A percentile compares a stretch with the other conserved stretches of the same genome.
phyloP scores from a whole-genome alignment of 2,113 vertebrate genomes.

The Myotis brandtii region DNA sequence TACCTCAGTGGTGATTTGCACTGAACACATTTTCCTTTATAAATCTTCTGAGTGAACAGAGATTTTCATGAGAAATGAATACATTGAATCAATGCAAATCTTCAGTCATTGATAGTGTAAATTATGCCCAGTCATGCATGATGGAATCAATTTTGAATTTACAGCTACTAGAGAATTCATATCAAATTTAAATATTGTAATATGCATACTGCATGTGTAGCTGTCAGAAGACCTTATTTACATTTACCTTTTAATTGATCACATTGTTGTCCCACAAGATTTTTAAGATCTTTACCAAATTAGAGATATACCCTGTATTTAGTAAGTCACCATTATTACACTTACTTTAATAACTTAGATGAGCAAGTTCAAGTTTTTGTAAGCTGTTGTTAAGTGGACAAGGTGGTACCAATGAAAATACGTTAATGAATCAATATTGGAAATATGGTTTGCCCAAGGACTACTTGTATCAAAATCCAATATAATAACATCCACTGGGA shows the following conservation, averaged over 20 bases:
- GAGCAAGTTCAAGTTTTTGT: not conserved
- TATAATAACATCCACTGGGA: not conserved
- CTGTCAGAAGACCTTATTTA: not conserved
- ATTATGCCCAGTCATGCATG: not conserved
- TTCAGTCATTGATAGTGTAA: slow-evolving; percentile 11
- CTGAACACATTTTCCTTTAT: slow-evolving; percentile 10
- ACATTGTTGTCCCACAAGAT: not conserved
- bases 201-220: not conserved
- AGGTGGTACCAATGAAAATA: not conserved
- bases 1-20: not conserved
- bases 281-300: slow-evolving; percentile 20
- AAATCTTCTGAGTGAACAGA: not conserved
- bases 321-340: not conserved
- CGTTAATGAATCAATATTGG: not conserved
- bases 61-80: slow-evolving; percentile 11
- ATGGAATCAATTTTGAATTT: slow-evolving; percentile 1
- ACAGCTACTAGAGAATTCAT: slow-evolving; percentile 9
- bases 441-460: not conserved
- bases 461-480: not conserved
- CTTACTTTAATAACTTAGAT: not conserved
- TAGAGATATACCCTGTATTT: not conserved
- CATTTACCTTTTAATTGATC: not conserved
- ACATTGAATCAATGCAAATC: not conserved
- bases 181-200: not conserved
- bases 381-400: not conserved